These are phyloP conservation scores for Chromoteleia sp. DNA, from an alignment of 2,888 invertebrate genomes.

Conservation along the genomic window DNA sequence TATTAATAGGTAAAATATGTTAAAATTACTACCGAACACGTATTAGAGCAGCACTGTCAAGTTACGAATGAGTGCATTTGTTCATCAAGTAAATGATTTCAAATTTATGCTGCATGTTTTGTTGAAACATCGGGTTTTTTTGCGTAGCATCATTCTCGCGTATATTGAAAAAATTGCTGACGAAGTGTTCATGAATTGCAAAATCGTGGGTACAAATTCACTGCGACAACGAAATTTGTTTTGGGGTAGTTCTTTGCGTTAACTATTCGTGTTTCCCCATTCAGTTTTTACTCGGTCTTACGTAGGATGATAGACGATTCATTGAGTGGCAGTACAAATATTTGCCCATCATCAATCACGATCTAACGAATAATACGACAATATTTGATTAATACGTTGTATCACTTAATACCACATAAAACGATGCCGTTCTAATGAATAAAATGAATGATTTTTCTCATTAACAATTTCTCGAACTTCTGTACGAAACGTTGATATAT, in stretches of 20 bases:
- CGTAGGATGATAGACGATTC: slow-evolving; percentile 34
- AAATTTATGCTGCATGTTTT: slow-evolving; percentile 8
- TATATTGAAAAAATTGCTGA: slow-evolving; percentile 38
- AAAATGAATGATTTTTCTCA: neutral
- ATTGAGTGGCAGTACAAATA: slow-evolving; percentile 44
- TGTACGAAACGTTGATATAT: neutral
- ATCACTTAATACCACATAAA: slow-evolving; percentile 18
- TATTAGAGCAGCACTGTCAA: too few relatives aligned
- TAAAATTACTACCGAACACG: too few relatives aligned
- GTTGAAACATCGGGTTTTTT: slow-evolving; percentile 16
- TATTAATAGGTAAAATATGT: too few relatives aligned
- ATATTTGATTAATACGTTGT: slow-evolving; percentile 32
- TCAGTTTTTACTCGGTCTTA: slow-evolving; percentile 21
- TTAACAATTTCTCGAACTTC: neutral
- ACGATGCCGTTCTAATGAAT: slow-evolving; percentile 1
- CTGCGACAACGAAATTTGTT: slow-evolving; percentile 44
- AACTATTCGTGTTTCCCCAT: slow-evolving; percentile 6
- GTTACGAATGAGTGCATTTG: too few relatives aligned
- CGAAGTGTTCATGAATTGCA: slow-evolving; percentile 52
- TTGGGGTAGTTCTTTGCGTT: slow-evolving; percentile 16
- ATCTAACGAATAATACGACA: slow-evolving; percentile 15
- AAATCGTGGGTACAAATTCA: slow-evolving; percentile 42
- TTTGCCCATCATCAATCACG: slow-evolving; percentile 39
- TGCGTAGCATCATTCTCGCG: slow-evolving; percentile 1
- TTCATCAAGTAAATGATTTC: slow-evolving; percentile 1